These are phyloP conservation scores for Buceros bicornis DNA, from an alignment of 2,797 vertebrate genomes.

Conservation along the genomic window DNA sequence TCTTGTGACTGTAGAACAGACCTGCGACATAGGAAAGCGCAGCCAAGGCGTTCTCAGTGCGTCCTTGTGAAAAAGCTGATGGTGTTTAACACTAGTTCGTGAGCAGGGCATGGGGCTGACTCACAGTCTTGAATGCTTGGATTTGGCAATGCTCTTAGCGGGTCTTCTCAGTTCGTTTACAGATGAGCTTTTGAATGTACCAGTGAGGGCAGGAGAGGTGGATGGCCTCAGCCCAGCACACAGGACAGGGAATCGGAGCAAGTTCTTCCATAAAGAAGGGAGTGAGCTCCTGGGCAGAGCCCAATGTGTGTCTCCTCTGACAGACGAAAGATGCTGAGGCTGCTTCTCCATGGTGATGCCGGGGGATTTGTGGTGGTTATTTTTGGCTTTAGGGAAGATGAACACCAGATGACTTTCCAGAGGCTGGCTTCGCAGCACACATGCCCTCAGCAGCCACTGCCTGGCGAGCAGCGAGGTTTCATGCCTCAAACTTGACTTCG, in stretches of 20 bases:
- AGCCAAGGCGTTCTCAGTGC: fast-evolving
- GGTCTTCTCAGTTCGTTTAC: background rate
- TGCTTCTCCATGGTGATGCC: background rate
- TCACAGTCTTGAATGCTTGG: background rate
- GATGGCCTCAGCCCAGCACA: background rate
- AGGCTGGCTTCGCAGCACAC: slow-evolving; percentile 43
- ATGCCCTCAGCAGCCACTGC: slow-evolving; percentile 33
- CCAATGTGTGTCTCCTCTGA: background rate
- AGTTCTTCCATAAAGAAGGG: slow-evolving; percentile 22
- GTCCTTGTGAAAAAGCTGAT: fast-evolving
- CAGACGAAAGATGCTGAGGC: background rate
- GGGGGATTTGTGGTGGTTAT: slow-evolving; percentile 14
- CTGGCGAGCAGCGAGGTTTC: background rate
- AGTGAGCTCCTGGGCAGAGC: background rate
- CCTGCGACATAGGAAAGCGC: background rate
- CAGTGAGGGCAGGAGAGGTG: background rate
- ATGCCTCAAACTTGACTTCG: background rate
- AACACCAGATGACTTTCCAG: slow-evolving; percentile 60
- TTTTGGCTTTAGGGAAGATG: slow-evolving; percentile 58
- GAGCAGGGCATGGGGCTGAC: background rate
- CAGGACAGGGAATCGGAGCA: slow-evolving; percentile 2
- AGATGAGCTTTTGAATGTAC: background rate
- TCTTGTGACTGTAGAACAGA: background rate
- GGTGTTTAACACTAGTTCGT: fast-evolving
- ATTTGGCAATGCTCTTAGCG: background rate